Percentiles rank a stretch among this genome's conserved stretches.
Evolutionary conservation across 2,113 vertebrate genomes (phyloP).

Genomic region (Forbesichthys agassizii): DNA sequence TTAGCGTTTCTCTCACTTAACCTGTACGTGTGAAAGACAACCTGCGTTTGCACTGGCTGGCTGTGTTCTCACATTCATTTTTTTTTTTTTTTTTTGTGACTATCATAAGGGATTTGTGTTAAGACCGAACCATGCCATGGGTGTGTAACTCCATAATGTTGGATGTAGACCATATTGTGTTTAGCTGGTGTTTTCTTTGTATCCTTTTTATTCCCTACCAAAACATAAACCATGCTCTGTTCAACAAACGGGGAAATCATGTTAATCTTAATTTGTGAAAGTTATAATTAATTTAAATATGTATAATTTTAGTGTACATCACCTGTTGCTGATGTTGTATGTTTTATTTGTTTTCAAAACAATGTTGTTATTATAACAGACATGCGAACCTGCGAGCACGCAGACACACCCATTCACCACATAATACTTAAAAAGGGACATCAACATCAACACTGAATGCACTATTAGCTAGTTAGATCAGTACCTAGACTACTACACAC

Average conservation of each 20-base stretch:
- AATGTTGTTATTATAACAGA: not conserved
- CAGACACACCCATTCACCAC: not conserved
- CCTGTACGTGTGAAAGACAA: not conserved
- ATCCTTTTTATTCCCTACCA: too few relatives aligned
- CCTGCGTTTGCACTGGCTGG: conserved; percentile 38
- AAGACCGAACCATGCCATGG: conserved; percentile 8
- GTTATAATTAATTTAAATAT: conserved; percentile 51
- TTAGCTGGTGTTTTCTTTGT: conserved; percentile 23
- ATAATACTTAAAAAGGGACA: conserved; percentile 52
- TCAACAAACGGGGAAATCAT: conserved; percentile 2
- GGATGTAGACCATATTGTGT: conserved; percentile 3
- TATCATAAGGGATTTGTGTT: conserved; percentile 38
- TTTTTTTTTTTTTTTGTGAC: conserved; percentile 29
- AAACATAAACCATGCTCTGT: not conserved
- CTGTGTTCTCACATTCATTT: conserved; percentile 18
- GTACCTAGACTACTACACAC: conserved; percentile 55
- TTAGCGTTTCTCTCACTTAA: not conserved
- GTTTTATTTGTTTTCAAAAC: conserved; percentile 30
- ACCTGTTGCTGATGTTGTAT: conserved; percentile 54
- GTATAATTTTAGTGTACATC: conserved; percentile 57
- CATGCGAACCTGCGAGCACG: not conserved
- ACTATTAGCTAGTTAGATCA: conserved; percentile 62
- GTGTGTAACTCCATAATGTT: conserved; percentile 7
- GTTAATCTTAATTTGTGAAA: conserved; percentile 42
- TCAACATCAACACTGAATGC: conserved; percentile 61